Percentiles rank a stretch among this genome's conserved stretches.
phyloP scores from a whole-genome alignment of 2,888 invertebrate genomes.

The Ectemnius continuus region DNA sequence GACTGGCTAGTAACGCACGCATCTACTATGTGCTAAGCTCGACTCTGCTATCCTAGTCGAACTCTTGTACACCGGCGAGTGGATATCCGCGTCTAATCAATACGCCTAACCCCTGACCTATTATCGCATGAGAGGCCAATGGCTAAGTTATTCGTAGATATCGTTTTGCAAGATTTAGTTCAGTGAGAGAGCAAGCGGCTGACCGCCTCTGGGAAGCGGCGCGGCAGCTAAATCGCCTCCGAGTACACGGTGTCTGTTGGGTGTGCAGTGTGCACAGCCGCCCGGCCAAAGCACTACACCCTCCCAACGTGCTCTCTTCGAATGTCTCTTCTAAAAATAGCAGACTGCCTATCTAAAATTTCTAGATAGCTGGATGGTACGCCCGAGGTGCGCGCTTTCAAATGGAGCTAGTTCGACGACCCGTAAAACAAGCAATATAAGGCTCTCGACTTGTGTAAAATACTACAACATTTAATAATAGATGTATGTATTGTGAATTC shows the following conservation, averaged over 20 bases:
- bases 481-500: too few species aligned
- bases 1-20: constrained; percentile 37
- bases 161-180: constrained; percentile 58
- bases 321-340: constrained; percentile 42
- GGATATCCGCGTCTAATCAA: constrained; percentile 60
- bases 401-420: too few species aligned
- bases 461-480: too few species aligned
- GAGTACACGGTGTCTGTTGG: constrained; percentile 8
- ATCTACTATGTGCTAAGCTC: constrained; percentile 15
- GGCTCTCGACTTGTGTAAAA: too few species aligned
- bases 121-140: constrained; percentile 47
- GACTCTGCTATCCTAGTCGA: constrained; percentile 43
- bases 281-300: constrained; percentile 45
- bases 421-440: too few species aligned
- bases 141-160: constrained; percentile 56
- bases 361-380: constrained; percentile 32
- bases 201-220: constrained; percentile 37
- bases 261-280: constrained; percentile 44
- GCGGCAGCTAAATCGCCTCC: constrained; percentile 44
- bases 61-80: constrained; percentile 47
- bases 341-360: constrained; percentile 14
- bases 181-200: constrained; percentile 8
- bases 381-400: constrained; percentile 2
- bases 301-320: constrained; percentile 20
- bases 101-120: constrained; percentile 63